These are phyloP conservation scores for Nysson spinosus DNA, from an alignment of 2,888 invertebrate genomes.

Conservation along the genomic window DNA sequence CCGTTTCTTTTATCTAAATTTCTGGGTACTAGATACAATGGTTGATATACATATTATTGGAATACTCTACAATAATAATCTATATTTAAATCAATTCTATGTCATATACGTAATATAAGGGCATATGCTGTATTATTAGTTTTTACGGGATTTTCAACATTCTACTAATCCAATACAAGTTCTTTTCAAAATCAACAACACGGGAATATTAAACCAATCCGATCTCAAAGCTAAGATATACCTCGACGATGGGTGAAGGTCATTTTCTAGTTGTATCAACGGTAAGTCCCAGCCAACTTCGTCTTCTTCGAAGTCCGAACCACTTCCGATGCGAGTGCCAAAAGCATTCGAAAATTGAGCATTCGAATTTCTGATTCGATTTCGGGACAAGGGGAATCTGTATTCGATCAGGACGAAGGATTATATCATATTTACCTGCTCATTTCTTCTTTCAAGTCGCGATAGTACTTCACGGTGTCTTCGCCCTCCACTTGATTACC, in stretches of 20 bases:
- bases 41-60: too few species aligned
- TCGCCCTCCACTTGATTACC: slow-evolving; percentile 70
- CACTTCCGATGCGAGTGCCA: slow-evolving; percentile 76
- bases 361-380: slow-evolving; percentile 64
- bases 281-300: slow-evolving; percentile 82
- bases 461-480: slow-evolving; percentile 73
- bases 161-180: too few species aligned
- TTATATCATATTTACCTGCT: slow-evolving; percentile 74
- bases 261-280: slow-evolving; percentile 77
- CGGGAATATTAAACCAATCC: background rate
- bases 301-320: slow-evolving; percentile 79
- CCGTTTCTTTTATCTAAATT: too few species aligned
- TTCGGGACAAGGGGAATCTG: background rate
- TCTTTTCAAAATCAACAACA: background rate
- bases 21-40: too few species aligned
- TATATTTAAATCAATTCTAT: too few species aligned
- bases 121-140: too few species aligned
- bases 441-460: slow-evolving; percentile 76
- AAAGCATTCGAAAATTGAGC: slow-evolving; percentile 72
- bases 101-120: too few species aligned
- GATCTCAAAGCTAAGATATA: slow-evolving; percentile 45
- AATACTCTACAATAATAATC: too few species aligned
- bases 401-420: background rate
- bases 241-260: slow-evolving; percentile 75
- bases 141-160: too few species aligned